phyloP scores from a whole-genome alignment of 2,797 vertebrate genomes.

The Clamator glandarius region DNA sequence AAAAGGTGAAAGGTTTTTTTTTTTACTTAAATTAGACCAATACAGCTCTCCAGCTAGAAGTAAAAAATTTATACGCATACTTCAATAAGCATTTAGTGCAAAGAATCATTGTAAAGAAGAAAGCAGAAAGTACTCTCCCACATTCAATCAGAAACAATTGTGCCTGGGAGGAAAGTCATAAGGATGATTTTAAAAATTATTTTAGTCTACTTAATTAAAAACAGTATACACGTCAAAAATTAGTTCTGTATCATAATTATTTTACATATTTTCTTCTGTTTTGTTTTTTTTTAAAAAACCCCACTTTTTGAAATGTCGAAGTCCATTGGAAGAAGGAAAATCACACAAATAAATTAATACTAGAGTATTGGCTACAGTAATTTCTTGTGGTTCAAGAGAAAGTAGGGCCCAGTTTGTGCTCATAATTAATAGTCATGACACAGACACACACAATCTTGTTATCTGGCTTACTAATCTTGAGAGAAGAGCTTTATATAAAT shows the following conservation, averaged over 20 bases:
- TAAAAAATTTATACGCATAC: background rate
- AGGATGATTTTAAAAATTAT: background rate
- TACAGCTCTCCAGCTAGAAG: background rate
- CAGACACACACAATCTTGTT: background rate
- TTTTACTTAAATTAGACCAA: background rate
- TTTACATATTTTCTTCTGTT: background rate
- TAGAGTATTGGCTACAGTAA: background rate
- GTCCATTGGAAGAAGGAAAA: background rate
- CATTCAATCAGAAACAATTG: background rate
- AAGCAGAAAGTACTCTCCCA: background rate
- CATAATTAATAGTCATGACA: background rate
- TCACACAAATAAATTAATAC: background rate
- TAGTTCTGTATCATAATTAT: background rate
- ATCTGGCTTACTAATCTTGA: background rate
- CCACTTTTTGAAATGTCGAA: background rate
- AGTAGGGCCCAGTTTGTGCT: accelerated
- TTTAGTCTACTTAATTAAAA: background rate
- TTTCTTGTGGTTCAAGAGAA: background rate
- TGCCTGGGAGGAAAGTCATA: accelerated
- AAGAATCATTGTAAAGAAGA: background rate
- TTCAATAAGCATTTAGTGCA: background rate
- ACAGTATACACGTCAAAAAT: background rate
- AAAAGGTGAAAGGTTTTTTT: background rate
- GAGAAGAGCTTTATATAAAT: background rate
- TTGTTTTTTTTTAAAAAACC: background rate